Base-by-base conservation (phyloP, 1,140 invertebrate genomes). In the Cydia pomonella region DNA sequence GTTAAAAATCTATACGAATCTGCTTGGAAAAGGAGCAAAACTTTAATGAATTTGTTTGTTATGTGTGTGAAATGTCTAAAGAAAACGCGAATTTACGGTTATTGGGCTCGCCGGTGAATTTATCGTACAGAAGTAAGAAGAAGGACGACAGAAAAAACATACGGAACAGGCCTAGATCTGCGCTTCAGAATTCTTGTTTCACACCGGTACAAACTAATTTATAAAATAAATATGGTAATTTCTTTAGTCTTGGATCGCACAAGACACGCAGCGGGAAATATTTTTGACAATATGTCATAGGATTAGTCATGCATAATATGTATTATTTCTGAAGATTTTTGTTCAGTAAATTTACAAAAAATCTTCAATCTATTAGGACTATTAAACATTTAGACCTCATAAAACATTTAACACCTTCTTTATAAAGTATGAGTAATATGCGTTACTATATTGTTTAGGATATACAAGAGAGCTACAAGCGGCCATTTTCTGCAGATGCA, bases 401-500 rank as follows among this genome's bases (percentile, higher is more conserved):
- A n/a, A n/a, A n/a, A 7, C 0, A 33, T 33, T 33, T 33, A 33
- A 33, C 29, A 33, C 29, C 29, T 7, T 33, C n/a, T n/a, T n/a
- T n/a, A n/a, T n/a, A n/a, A n/a, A n/a, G n/a, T n/a, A n/a, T n/a
- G n/a, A n/a, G n/a, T n/a, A n/a, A n/a, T n/a, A n/a, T n/a, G n/a
- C n/a, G n/a, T n/a, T n/a, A n/a, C n/a, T n/a, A n/a, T n/a, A n/a
- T n/a, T n/a, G n/a, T n/a, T 69, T 73, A 93, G 92, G 92, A 92
- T 76, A 76, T 80, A 66, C 88, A 83, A 74, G 93, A 93, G 73
- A 84, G 86, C 78, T 87, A 84, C 73, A 89, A 89, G 69, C 84
- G 93, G 72, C 93, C 93, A 73, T 93, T 92, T 77, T 93, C 93
- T 41, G 93, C 93, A 47, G 93, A 92, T 64, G 90, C 89, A 0